Evolutionary conservation across 2,113 vertebrate species (phyloP), one percentile per base, ranked within the genome.

Genomic region (Perca schrenkii): DNA sequence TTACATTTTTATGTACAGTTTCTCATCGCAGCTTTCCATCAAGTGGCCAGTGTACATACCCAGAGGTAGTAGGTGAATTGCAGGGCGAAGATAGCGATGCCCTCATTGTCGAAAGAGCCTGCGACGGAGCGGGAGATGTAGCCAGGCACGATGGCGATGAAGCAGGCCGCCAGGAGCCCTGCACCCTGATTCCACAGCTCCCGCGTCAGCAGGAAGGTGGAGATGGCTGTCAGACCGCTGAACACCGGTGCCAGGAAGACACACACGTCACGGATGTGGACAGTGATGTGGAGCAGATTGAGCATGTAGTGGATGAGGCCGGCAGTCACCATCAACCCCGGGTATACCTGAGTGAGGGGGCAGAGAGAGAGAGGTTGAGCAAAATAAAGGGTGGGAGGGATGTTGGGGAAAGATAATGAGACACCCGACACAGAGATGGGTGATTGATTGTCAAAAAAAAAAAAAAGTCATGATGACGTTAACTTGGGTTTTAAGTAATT

Each of bases 21-120:
- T 8, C 28, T 60, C 12, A 6, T 3, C 1, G 49, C 5, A 19
- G 15, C 14, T 46, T 61, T 49, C 12, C 11, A 25, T 34, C 6
- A 17, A 13, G 12, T 21, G n/a, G 57, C 6, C 3, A 3, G 21
- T 13, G 17, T 50, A 86, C 91, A 14, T 87, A 99, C 98, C 98
- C 98, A 99, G 88, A 99, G 97, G 92, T 99, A 99, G 95, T 99
- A 99, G 74, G 98, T 99, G 95, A 99, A 99, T 91, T 99, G 98
- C 93, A 99, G 96, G 87, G 98, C 98, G 91, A 99, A 99, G 95
- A 99, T 99, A 91, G 98, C 98, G 83, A 99, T 99, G 94, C 98
- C 98, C 95, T 99, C 98, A 61, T 99, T 99, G 96, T 99, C 98
- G 86, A 99, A 99, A 3, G 98, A 99, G 84, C 98, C 98, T 14